A percentile compares a stretch with the other conserved stretches of the same genome.
phyloP scores from a whole-genome alignment of 2,113 vertebrate species.

The Scomber colias region DNA sequence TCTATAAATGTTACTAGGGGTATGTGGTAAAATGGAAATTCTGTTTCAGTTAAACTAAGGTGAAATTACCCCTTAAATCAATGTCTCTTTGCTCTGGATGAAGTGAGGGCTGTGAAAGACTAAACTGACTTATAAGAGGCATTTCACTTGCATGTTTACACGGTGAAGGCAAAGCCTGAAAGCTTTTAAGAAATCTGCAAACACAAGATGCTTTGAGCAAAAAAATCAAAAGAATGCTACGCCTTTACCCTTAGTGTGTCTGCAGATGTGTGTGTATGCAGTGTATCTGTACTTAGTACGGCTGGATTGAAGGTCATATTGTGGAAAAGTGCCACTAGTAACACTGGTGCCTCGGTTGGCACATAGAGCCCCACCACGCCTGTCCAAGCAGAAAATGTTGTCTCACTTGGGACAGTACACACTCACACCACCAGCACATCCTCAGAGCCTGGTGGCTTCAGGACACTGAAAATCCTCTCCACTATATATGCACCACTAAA shows the following conservation, averaged over 20 bases:
- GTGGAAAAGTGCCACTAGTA: slow-evolving; percentile 54
- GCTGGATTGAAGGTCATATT: slow-evolving; percentile 59
- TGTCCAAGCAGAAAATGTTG: slow-evolving; percentile 76
- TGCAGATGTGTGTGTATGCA: slow-evolving; percentile 11
- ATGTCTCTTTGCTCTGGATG: slow-evolving; percentile 7
- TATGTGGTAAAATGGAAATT: not conserved
- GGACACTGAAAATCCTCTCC: slow-evolving; percentile 1
- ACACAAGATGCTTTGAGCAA: slow-evolving; percentile 16
- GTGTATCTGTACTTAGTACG: slow-evolving; percentile 12
- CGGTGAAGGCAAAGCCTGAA: slow-evolving; percentile 24
- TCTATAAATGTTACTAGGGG: not conserved
- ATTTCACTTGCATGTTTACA: not conserved
- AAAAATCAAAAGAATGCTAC: not conserved
- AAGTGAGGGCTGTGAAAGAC: not conserved
- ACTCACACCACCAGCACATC: slow-evolving; percentile 35
- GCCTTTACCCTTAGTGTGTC: slow-evolving; percentile 7
- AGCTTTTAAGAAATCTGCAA: slow-evolving; percentile 37
- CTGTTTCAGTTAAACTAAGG: not conserved
- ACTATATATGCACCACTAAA: not conserved
- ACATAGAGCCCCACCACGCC: slow-evolving; percentile 36
- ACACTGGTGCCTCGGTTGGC: slow-evolving; percentile 31
- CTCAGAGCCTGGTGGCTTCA: slow-evolving; percentile 30
- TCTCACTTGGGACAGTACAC: slow-evolving; percentile 58
- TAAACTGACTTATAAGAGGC: not conserved
- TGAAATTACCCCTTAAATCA: slow-evolving; percentile 10